These are phyloP conservation scores for Lysiphlebus fabarum DNA, from an alignment of 1,140 invertebrate genomes.

Conservation along the genomic window DNA sequence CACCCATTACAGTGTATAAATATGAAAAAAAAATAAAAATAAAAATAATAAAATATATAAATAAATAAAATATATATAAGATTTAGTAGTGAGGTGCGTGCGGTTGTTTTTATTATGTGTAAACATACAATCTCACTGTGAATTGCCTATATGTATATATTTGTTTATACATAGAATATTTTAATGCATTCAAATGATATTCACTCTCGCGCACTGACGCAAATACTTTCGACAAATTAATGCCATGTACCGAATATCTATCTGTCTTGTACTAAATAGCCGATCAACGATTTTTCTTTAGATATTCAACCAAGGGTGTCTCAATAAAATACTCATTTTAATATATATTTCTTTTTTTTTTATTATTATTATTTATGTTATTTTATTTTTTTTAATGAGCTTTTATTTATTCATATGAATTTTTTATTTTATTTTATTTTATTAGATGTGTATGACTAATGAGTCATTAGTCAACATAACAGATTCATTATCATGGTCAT, in stretches of 20 bases:
- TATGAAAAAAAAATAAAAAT: too few species aligned
- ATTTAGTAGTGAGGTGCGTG: not conserved
- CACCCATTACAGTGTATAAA: too few species aligned
- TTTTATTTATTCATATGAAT: too few species aligned
- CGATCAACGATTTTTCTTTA: conserved; percentile 18
- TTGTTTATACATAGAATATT: conserved; percentile 17
- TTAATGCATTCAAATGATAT: conserved; percentile 48
- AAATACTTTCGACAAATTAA: conserved; percentile 44
- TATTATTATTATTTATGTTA: not conserved
- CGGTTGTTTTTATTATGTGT: not conserved
- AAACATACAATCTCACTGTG: not conserved
- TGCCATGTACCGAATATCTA: conserved; percentile 41
- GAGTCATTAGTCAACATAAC: too few species aligned
- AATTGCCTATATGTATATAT: not conserved
- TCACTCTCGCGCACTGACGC: conserved; percentile 40
- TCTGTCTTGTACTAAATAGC: conserved; percentile 30
- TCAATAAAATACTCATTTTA: too few species aligned
- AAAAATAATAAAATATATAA: too few species aligned
- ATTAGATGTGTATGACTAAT: too few species aligned
- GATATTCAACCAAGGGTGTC: too few species aligned
- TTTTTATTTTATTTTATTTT: too few species aligned
- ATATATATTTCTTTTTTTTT: too few species aligned
- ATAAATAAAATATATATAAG: conserved; percentile 1
- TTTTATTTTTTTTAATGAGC: not conserved
- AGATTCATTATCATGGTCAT: too few species aligned